Base-by-base conservation (phyloP, 2,888 invertebrate species). In the Apoda limacodes region DNA sequence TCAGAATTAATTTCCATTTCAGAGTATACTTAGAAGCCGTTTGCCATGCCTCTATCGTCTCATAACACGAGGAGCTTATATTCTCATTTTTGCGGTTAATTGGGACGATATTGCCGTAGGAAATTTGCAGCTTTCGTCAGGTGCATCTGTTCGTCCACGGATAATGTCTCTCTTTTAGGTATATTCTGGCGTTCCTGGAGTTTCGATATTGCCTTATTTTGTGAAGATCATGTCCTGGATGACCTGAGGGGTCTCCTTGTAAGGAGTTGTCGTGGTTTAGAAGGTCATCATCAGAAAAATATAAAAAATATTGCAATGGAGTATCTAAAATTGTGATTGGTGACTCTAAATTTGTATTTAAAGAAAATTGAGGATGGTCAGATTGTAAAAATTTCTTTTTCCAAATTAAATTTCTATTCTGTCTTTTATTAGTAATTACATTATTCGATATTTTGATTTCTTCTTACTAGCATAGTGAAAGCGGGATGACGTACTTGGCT, bases 71-170 rank as follows among this genome's bases (percentile, higher is more conserved):
- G 25, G 2, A 40, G 17, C 13, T 40, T 42, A 23, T 41, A 44
- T 4, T 36, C 40, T 32, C 43, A 39, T 35, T 37, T 40, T 9
- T 40, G 39, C 1, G 39, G 40, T 25, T 43, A 39, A 21, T 40
- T 37, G 2, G 39, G 37, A 9, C 39, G 35, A 23, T 39, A 40
- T 33, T 39, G 39, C 2, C 34, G 35, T 5, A 43, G 25, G 7
- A 37, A 4, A 13, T 42, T 40, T 3, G 30, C 13, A 9, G 39
- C 36, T 26, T 43, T 43, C 6, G 43, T 38, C 3, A 35, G 37
- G 25, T 37, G 39, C 28, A 39, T 39, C 17, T 38, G 37, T 14
- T 42, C 37, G 15, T 40, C 38, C 3, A 39, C 30, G 3, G 38
- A 38, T 17, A 33, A 13, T 10, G 32, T 10, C 20, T 36, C 32